A percentile compares a stretch with the other conserved stretches of the same genome.
Evolutionary conservation across 53 echinoderm and acorn worm genomes (phyloP).

Genomic region (Crossaster papposus): DNA sequence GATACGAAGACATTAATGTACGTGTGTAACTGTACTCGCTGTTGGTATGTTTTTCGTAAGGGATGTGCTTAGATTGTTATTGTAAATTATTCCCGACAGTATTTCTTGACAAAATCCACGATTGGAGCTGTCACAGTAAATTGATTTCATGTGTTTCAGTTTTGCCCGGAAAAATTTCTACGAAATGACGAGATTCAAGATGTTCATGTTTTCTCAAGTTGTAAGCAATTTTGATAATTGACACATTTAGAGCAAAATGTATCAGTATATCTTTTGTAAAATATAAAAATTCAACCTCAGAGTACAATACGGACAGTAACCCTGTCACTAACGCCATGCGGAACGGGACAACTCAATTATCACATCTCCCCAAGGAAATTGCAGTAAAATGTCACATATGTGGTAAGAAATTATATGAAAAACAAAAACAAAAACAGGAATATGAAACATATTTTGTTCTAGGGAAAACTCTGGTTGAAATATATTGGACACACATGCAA

Average conservation of each 20-base stretch:
- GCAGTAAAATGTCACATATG: neutral
- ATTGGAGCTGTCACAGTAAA: no score
- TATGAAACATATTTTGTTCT: neutral
- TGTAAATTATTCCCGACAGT: no score
- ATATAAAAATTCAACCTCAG: neutral
- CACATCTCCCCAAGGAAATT: neutral
- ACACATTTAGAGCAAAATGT: neutral
- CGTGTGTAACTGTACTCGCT: no score
- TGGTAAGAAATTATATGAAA: neutral
- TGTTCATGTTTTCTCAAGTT: neutral
- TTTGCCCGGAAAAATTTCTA: neutral
- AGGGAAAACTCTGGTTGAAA: neutral
- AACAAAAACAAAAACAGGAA: no score
- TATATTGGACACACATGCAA: neutral
- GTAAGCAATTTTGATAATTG: neutral
- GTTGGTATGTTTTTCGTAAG: no score
- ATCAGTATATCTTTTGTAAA: no score
- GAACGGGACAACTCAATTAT: slow-evolving; percentile 36
- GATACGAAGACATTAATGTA: no score
- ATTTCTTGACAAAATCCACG: no score
- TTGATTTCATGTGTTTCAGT: no score
- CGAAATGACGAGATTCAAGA: neutral
- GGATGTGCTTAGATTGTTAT: no score
- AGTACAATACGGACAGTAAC: neutral
- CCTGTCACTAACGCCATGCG: neutral